Evolutionary conservation across 1,140 invertebrate genomes (phyloP).

Genomic region (Centruroides sculpturatus): DNA sequence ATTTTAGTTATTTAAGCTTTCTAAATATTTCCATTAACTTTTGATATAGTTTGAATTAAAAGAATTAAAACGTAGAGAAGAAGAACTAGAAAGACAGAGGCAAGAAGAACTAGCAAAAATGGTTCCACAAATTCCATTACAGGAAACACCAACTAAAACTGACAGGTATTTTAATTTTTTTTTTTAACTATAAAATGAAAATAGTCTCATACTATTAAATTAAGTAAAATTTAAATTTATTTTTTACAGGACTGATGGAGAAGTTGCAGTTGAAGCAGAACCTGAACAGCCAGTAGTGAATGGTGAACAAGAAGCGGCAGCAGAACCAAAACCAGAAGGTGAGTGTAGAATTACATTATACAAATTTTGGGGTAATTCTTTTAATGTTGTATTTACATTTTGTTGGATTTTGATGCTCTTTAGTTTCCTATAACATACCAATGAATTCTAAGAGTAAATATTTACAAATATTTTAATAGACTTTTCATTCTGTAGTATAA

Average conservation of each 20-base stretch:
- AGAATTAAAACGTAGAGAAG: slow-evolving; percentile 64
- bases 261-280: slow-evolving; percentile 36
- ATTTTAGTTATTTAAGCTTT: too few species aligned
- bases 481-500: too few species aligned
- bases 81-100: slow-evolving; percentile 44
- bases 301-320: slow-evolving; percentile 29
- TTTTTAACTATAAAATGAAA: too few species aligned
- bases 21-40: too few species aligned
- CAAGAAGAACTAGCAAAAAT: slow-evolving; percentile 55
- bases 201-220: too few species aligned
- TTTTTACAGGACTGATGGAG: slow-evolving; percentile 38
- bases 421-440: too few species aligned
- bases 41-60: slow-evolving; percentile 85
- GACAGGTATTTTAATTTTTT: slow-evolving; percentile 25
- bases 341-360: too few species aligned
- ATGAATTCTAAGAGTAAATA: too few species aligned
- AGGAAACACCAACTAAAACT: slow-evolving; percentile 37
- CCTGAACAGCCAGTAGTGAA: slow-evolving; percentile 32
- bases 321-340: slow-evolving; percentile 11
- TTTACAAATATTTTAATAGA: too few species aligned
- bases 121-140: slow-evolving; percentile 41
- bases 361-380: too few species aligned
- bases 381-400: too few species aligned
- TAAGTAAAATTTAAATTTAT: background rate
- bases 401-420: too few species aligned